Conservation (phyloP, 2,888 invertebrate genomes). For the Nephrotoma guestfalica region DNA sequence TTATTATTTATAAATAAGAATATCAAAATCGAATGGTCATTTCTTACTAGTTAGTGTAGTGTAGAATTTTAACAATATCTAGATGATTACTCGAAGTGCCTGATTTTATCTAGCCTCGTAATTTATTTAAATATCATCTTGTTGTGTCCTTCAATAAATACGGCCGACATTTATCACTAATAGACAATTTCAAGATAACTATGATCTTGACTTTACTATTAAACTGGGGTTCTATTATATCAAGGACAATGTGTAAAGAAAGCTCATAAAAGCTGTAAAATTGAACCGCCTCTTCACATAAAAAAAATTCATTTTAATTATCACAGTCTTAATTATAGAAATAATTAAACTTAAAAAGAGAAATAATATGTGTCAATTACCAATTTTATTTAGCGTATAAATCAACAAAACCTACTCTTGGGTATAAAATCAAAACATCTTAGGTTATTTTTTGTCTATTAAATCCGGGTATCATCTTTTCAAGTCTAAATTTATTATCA, state of each 20-base stretch:
- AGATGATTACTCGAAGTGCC: too few relatives aligned
- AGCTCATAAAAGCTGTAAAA: not conserved
- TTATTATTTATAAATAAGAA: too few relatives aligned
- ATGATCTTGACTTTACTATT: not conserved
- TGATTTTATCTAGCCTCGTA: too few relatives aligned
- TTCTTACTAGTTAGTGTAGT: too few relatives aligned
- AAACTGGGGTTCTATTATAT: not conserved
- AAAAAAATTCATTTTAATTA: not conserved
- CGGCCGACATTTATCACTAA: not conserved
- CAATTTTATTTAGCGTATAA: too few relatives aligned
- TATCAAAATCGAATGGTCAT: too few relatives aligned
- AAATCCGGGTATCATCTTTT: not conserved
- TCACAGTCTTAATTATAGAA: not conserved
- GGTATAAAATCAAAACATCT: too few relatives aligned
- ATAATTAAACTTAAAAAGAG: too few relatives aligned
- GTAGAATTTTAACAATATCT: too few relatives aligned
- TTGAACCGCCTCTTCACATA: not conserved
- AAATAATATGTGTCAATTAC: too few relatives aligned
- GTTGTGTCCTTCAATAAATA: not conserved
- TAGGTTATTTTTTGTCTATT: not conserved
- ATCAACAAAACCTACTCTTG: too few relatives aligned
- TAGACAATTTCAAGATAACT: not conserved
- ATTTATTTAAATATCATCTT: not conserved
- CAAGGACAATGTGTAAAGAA: not conserved
- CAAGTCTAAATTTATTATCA: not conserved